These are phyloP conservation scores for Sylvia atricapilla DNA, from an alignment of 2,113 vertebrate species.

Conservation along the genomic window DNA sequence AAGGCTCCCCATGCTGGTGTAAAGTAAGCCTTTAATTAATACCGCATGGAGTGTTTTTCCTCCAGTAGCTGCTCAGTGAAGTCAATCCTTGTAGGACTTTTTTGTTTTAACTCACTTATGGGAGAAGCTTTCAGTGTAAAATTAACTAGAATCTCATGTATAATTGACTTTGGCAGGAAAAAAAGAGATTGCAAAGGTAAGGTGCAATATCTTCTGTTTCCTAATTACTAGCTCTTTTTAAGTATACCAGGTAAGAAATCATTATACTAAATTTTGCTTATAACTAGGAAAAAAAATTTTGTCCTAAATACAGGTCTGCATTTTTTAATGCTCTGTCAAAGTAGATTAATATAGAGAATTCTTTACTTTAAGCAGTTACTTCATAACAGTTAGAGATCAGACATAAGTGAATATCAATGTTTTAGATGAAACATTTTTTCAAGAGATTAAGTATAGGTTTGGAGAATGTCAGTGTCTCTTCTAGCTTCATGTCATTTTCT, in stretches of 20 bases:
- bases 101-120: conserved; percentile 25
- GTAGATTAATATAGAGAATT: neutral
- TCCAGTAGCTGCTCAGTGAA: neutral
- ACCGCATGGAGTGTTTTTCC: conserved; percentile 27
- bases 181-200: neutral
- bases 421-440: conserved; percentile 3
- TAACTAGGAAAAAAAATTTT: neutral
- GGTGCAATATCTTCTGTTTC: neutral
- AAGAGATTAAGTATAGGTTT: neutral
- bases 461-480: neutral
- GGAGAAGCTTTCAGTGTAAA: neutral
- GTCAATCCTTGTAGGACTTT: conserved; percentile 11
- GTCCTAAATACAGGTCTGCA: neutral
- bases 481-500: neutral
- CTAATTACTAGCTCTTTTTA: neutral
- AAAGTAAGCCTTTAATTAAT: conserved; percentile 55
- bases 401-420: neutral
- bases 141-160: conserved; percentile 13
- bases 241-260: neutral
- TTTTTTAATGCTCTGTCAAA: neutral
- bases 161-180: conserved; percentile 24
- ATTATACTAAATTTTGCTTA: neutral
- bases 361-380: neutral
- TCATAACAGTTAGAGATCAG: neutral
- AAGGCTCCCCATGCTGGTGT: neutral